Evolutionary conservation across 2,888 invertebrate genomes (phyloP).

Genomic region (Gerris lacustris): DNA sequence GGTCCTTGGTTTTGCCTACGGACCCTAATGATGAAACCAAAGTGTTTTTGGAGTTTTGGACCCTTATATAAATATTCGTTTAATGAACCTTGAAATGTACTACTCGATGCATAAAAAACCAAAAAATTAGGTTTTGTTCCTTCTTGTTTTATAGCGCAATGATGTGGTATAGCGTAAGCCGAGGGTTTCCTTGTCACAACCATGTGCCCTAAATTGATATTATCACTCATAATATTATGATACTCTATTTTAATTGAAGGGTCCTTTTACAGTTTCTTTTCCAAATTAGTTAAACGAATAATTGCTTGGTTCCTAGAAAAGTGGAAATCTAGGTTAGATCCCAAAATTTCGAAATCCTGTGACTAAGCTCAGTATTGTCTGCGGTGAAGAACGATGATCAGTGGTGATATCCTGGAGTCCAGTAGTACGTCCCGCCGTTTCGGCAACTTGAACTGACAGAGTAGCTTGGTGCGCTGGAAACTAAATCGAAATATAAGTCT

Average conservation of each 20-base stretch:
- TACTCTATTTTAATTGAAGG: not conserved
- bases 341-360: not conserved
- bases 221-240: constrained; percentile 6
- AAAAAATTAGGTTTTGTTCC: constrained; percentile 33
- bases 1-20: too few relatives aligned
- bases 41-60: constrained; percentile 33
- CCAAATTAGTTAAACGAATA: not conserved
- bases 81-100: constrained; percentile 13
- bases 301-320: not conserved
- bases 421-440: not conserved
- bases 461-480: not conserved
- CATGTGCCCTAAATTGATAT: constrained; percentile 14
- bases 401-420: not conserved
- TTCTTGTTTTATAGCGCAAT: constrained; percentile 32
- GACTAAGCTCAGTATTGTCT: not conserved
- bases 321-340: not conserved
- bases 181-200: constrained; percentile 19
- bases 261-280: not conserved
- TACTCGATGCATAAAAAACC: constrained; percentile 27
- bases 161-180: constrained; percentile 28
- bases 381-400: not conserved
- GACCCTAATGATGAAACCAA: constrained; percentile 34
- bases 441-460: not conserved
- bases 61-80: constrained; percentile 28
- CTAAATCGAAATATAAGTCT: constrained; percentile 8